Base-by-base conservation (phyloP, 2,888 invertebrate genomes). In the Lycophotia porphyrea region DNA sequence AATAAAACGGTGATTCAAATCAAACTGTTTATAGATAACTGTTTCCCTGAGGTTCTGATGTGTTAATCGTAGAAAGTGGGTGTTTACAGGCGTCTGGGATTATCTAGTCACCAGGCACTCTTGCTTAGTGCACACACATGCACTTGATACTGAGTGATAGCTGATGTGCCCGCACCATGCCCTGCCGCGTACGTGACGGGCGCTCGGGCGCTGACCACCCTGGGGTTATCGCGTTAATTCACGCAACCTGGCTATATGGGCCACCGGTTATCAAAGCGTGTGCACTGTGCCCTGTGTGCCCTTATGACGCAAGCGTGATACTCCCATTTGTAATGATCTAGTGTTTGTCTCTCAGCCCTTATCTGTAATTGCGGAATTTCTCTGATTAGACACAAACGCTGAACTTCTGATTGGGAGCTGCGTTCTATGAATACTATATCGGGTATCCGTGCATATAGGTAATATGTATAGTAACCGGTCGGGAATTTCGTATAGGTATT, bases 201-300 rank as follows among this genome's bases (percentile, higher is more conserved):
- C 42, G 34, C 18, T 36, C 36, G 49, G 34, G 15, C 27, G 72
- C 61, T 39, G 63, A 18, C 63, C 73, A 36, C 68, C 77, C 68
- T 63, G 72, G 66, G 85, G 79, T 84, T 84, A 80, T 82, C 83
- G 66, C 71, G 58, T 55, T 74, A 58, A 79, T 81, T 72, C 58
- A 74, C 73, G 71, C 76, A 82, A 71, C 71, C 74, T 78, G 71
- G 52, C 61, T 71, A 76, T 75, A 64, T 81, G 68, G 81, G 67
- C 36, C 76, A 63, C 24, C 34, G 11, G 65, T 75, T 87, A 85
- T 83, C 83, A 39, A 24, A 34, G 47, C 36, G 42, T 31, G 55
- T 49, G 64, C 27, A 71, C 49, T 39, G 36, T 63, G 63, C 47
- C 68, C 67, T 47, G 44, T 39, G 36, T 63, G 63, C 47, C 68